Evolutionary conservation across 2,888 invertebrate species (phyloP).

Genomic region (Phalangium opilio): DNA sequence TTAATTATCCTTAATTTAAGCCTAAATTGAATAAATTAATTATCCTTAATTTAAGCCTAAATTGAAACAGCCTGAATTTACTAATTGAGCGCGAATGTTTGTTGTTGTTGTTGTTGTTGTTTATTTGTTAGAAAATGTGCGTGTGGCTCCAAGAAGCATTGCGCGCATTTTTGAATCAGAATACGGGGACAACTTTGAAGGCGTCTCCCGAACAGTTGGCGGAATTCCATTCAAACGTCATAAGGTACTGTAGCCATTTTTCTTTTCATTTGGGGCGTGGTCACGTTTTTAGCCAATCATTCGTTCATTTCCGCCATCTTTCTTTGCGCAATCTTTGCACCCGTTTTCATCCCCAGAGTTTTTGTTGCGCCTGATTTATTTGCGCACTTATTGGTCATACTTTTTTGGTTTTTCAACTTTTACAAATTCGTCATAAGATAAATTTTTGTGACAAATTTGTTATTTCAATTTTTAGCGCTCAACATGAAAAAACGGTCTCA

Average conservation of each 20-base stretch:
- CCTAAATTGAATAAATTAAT: too few relatives aligned
- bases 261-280: conserved; percentile 16
- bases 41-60: too few relatives aligned
- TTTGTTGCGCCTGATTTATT: too few relatives aligned
- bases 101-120: too few relatives aligned
- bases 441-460: conserved; percentile 8
- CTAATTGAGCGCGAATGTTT: neutral
- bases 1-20: too few relatives aligned
- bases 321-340: too few relatives aligned
- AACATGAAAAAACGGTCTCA: conserved; percentile 59
- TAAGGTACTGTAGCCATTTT: conserved; percentile 39
- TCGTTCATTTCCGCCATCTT: too few relatives aligned
- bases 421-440: too few relatives aligned
- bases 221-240: conserved; percentile 60
- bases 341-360: conserved; percentile 22
- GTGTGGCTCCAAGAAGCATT: conserved; percentile 61
- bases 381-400: neutral
- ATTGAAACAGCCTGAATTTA: too few relatives aligned
- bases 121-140: conserved; percentile 37
- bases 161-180: conserved; percentile 56
- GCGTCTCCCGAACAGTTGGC: conserved; percentile 67
- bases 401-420: conserved; percentile 4
- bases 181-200: conserved; percentile 49
- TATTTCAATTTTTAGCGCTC: conserved; percentile 44
- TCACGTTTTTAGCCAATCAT: conserved; percentile 11